phyloP scores from a whole-genome alignment of 2,113 vertebrate genomes.

The Bucco capensis region DNA sequence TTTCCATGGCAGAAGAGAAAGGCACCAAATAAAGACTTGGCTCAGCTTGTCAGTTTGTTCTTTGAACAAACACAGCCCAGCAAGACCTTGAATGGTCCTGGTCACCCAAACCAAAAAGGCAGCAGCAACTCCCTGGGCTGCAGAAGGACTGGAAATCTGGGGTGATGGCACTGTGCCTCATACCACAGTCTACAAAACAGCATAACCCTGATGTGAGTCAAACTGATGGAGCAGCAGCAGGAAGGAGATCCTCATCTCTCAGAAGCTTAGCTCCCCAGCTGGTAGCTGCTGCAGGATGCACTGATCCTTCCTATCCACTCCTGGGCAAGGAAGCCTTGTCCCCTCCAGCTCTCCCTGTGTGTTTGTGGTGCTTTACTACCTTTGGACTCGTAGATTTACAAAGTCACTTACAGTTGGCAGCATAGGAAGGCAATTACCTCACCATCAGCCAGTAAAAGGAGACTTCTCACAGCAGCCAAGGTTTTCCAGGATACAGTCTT shows the following conservation, averaged over 20 bases:
- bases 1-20: not conserved
- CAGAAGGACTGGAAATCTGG: not conserved
- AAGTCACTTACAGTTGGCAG: rapidly evolving
- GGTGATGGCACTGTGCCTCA: rapidly evolving
- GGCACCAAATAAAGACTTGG: not conserved
- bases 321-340: rapidly evolving
- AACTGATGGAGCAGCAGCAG: not conserved
- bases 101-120: not conserved
- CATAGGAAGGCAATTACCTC: rapidly evolving
- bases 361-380: not conserved
- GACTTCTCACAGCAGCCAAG: not conserved
- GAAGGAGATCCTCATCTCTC: not conserved
- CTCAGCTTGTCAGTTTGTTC: not conserved
- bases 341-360: not conserved
- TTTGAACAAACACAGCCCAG: not conserved
- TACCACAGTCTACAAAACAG: rapidly evolving
- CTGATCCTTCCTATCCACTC: not conserved
- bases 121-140: not conserved
- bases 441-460: not conserved
- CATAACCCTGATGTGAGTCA: not conserved
- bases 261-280: not conserved
- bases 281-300: not conserved
- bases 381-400: not conserved
- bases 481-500: not conserved
- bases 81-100: not conserved